Percentiles rank a stretch among this genome's conserved stretches.
These are phyloP conservation scores for Microdon myrmicae DNA, from an alignment of 2,888 invertebrate genomes.

Conservation along the genomic window DNA sequence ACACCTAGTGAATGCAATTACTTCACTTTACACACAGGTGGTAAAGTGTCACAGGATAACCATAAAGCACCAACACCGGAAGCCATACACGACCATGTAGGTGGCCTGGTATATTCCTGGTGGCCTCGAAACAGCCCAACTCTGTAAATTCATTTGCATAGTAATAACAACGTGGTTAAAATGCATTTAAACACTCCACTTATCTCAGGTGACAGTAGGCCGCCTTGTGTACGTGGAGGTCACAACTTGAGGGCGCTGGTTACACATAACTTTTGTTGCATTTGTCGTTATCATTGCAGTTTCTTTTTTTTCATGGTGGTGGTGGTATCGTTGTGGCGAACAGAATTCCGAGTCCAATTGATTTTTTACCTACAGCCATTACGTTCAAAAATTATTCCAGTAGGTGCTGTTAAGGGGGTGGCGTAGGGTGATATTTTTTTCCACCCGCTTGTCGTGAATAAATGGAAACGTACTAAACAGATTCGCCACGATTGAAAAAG, in stretches of 20 bases:
- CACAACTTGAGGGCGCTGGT: too few relatives aligned
- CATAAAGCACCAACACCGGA: slow-evolving; percentile 31
- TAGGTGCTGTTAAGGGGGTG: slow-evolving; percentile 16
- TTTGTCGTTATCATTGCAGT: too few relatives aligned
- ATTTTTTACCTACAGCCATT: not conserved
- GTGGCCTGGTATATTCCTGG: slow-evolving; percentile 11
- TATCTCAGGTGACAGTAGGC: slow-evolving; percentile 25
- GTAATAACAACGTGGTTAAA: slow-evolving; percentile 50
- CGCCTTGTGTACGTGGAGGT: slow-evolving; percentile 2
- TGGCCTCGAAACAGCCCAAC: slow-evolving; percentile 2
- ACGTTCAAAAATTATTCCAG: slow-evolving; percentile 34
- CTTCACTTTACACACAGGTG: slow-evolving; percentile 39
- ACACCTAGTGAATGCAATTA: slow-evolving; percentile 46
- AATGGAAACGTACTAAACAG: not conserved
- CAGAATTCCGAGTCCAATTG: slow-evolving; percentile 29
- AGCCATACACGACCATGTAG: slow-evolving; percentile 5
- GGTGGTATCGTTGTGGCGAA: slow-evolving; percentile 16
- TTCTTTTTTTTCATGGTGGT: not conserved
- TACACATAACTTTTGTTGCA: too few relatives aligned
- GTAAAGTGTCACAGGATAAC: slow-evolving; percentile 39
- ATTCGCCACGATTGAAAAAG: too few relatives aligned
- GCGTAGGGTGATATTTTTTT: slow-evolving; percentile 44
- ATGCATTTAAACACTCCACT: slow-evolving; percentile 47
- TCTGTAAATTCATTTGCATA: slow-evolving; percentile 48
- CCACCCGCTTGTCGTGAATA: not conserved